These are phyloP conservation scores for Ranitomeya imitator DNA, from an alignment of 2,113 vertebrate species.

Conservation along the genomic window DNA sequence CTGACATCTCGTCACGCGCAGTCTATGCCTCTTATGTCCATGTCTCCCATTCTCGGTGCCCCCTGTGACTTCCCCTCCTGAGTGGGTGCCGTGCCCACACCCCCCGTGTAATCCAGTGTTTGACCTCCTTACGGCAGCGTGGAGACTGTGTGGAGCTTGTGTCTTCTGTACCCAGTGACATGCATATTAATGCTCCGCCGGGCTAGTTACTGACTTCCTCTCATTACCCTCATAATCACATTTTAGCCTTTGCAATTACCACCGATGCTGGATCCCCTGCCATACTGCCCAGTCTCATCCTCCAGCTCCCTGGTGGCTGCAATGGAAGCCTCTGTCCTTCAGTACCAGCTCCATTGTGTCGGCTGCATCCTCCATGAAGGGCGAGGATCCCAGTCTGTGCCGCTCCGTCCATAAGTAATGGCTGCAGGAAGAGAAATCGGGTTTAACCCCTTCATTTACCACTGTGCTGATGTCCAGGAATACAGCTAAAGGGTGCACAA, in stretches of 20 bases:
- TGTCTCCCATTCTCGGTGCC: background rate
- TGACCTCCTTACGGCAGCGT: slow-evolving; percentile 6
- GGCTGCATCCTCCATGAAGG: background rate
- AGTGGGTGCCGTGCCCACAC: background rate
- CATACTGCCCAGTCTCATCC: slow-evolving; percentile 1
- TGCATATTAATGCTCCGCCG: slow-evolving; percentile 34
- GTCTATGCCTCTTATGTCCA: background rate
- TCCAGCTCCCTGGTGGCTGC: slow-evolving; percentile 3
- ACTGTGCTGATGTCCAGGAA: background rate
- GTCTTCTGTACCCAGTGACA: slow-evolving; percentile 10
- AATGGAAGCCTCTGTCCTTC: slow-evolving; percentile 1
- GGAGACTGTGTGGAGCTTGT: background rate
- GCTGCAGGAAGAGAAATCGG: background rate
- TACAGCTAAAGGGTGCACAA: too few species aligned
- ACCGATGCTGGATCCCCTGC: background rate
- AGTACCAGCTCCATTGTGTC: background rate
- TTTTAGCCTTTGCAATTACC: slow-evolving; percentile 40
- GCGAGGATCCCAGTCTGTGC: background rate
- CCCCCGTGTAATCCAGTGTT: background rate
- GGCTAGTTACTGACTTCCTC: background rate
- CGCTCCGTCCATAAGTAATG: background rate
- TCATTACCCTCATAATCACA: slow-evolving; percentile 45
- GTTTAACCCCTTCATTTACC: background rate
- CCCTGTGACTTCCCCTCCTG: background rate
- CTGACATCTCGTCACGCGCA: slow-evolving; percentile 1